Evolutionary conservation across 1,140 invertebrate genomes (phyloP).

Genomic region (Drosophila nigrodunni): DNA sequence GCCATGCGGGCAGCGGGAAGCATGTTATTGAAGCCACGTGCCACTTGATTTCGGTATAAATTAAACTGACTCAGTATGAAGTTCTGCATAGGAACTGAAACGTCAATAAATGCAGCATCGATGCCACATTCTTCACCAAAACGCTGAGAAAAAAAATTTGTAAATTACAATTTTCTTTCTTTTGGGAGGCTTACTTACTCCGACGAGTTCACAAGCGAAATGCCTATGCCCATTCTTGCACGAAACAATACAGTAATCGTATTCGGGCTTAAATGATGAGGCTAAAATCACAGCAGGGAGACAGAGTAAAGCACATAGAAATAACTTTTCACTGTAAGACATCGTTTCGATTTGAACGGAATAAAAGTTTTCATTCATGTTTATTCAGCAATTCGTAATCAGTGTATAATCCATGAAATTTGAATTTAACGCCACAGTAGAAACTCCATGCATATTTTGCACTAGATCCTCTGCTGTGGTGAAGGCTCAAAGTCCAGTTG

Average conservation of each 20-base stretch:
- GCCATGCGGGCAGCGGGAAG: slow-evolving; percentile 56
- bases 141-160: slow-evolving; percentile 1
- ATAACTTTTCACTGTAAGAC: slow-evolving; percentile 10
- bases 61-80: slow-evolving; percentile 10
- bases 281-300: neutral
- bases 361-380: neutral
- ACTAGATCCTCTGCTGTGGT: too few relatives aligned
- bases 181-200: neutral
- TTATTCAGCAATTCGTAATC: neutral
- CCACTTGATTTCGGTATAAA: slow-evolving; percentile 27
- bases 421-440: slow-evolving; percentile 4
- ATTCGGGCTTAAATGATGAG: neutral
- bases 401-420: slow-evolving; percentile 21
- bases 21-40: slow-evolving; percentile 30
- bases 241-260: slow-evolving; percentile 1
- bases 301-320: neutral
- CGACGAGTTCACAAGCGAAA: neutral
- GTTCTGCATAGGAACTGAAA: neutral
- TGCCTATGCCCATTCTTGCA: neutral
- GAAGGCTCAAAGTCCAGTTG: too few relatives aligned
- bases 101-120: slow-evolving; percentile 21
- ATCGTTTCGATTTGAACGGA: slow-evolving; percentile 16
- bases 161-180: too few relatives aligned
- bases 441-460: neutral
- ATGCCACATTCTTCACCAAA: neutral